phyloP scores from a whole-genome alignment of 2,113 vertebrate genomes.

The Ploceus nigricollis region DNA sequence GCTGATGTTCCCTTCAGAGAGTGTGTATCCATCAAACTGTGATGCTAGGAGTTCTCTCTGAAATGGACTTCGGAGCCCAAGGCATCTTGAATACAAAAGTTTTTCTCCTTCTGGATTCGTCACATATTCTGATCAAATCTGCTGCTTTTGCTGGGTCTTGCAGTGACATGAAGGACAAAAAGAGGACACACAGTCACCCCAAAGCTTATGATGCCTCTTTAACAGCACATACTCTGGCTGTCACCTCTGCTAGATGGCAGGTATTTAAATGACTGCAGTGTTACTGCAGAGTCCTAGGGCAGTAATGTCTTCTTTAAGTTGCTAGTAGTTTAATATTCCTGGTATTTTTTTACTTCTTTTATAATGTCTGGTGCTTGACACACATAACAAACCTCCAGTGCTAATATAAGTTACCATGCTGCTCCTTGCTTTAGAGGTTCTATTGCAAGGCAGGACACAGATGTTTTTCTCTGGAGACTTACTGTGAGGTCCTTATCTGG shows the following conservation, averaged over 20 bases:
- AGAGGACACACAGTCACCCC: not conserved
- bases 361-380: not conserved
- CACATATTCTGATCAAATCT: not conserved
- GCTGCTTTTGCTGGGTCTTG: not conserved
- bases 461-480: not conserved
- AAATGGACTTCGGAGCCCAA: not conserved
- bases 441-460: not conserved
- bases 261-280: not conserved
- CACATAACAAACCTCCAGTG: not conserved
- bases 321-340: not conserved
- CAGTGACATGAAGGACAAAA: not conserved
- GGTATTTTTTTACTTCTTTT: not conserved
- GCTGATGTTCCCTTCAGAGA: not conserved
- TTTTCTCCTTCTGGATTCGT: not conserved
- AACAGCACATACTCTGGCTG: not conserved
- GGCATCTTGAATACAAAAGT: not conserved
- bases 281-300: not conserved
- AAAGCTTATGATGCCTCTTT: not conserved
- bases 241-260: not conserved
- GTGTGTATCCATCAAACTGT: not conserved
- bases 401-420: not conserved
- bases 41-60: not conserved
- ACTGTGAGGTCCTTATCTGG: not conserved
- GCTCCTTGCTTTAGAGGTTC: not conserved
- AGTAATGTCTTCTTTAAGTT: not conserved